Evolutionary conservation across 1,140 invertebrate species (phyloP).

Genomic region (Plectrocnemia conspersa): DNA sequence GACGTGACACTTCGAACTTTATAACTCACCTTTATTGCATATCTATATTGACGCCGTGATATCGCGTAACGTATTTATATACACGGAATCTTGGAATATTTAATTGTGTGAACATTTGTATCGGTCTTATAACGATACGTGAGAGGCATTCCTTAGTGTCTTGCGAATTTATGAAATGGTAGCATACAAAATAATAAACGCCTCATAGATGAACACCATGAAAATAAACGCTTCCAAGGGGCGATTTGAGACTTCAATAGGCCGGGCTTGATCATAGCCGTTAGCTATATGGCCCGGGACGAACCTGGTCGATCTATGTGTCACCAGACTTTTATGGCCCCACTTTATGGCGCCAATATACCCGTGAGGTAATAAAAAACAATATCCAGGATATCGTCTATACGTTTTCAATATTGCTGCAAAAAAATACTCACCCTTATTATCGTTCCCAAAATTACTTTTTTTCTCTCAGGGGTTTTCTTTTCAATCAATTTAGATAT

Average conservation of each 20-base stretch:
- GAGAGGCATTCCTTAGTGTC: constrained; percentile 6
- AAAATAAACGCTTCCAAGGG: constrained; percentile 17
- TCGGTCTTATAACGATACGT: constrained; percentile 1
- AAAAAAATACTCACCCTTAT: constrained; percentile 20
- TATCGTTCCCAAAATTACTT: constrained; percentile 14
- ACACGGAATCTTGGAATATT: neutral
- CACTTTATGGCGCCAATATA: constrained; percentile 35
- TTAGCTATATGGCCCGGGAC: constrained; percentile 8
- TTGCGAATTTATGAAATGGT: constrained; percentile 13
- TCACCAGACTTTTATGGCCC: constrained; percentile 31
- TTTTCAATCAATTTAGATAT: too few species aligned
- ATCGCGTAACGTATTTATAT: neutral
- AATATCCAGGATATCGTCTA: constrained; percentile 32
- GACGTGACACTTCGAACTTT: constrained; percentile 3
- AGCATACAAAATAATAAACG: constrained; percentile 20
- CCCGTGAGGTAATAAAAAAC: constrained; percentile 35
- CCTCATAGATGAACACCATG: constrained; percentile 7
- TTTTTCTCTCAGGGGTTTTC: too few species aligned
- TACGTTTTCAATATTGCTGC: constrained; percentile 35
- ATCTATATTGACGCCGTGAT: too few species aligned
- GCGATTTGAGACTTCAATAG: constrained; percentile 1
- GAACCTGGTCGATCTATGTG: constrained; percentile 25
- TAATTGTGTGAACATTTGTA: neutral
- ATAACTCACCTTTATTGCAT: neutral
- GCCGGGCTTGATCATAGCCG: constrained; percentile 8